These are phyloP conservation scores for Hycleus cichorii DNA, from an alignment of 1,140 invertebrate genomes.

Conservation along the genomic window DNA sequence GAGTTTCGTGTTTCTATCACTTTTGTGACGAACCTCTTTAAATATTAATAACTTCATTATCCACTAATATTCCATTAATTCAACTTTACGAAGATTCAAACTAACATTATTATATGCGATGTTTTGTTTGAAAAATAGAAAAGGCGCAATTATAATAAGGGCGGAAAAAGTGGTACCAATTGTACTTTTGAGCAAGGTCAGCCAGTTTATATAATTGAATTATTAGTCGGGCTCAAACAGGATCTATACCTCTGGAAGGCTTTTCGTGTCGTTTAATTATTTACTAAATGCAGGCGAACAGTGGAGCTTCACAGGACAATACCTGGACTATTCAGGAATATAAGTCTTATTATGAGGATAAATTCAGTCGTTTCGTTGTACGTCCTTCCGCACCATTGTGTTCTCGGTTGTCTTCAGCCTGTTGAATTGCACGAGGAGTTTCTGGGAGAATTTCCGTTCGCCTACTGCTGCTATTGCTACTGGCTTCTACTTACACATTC, in stretches of 20 bases:
- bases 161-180: too few species aligned
- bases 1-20: conserved; percentile 10
- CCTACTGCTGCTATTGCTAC: too few species aligned
- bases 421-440: conserved; percentile 20
- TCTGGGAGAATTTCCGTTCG: conserved; percentile 14
- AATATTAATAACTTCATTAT: conserved; percentile 14
- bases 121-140: too few species aligned
- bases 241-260: too few species aligned
- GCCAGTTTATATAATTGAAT: not conserved
- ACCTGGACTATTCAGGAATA: conserved; percentile 7
- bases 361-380: not conserved
- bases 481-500: conserved; percentile 15
- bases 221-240: too few species aligned
- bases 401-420: conserved; percentile 16
- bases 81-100: not conserved
- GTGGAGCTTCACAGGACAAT: not conserved
- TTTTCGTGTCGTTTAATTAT: too few species aligned
- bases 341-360: conserved; percentile 7
- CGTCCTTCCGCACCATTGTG: conserved; percentile 22
- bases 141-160: too few species aligned
- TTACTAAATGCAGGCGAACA: too few species aligned
- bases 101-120: too few species aligned
- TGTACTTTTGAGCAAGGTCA: too few species aligned
- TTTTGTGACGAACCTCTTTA: conserved; percentile 8
- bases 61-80: conserved; percentile 1